Evolutionary conservation across 1,140 invertebrate species (phyloP), one percentile per base, ranked within the genome.

Genomic region (Euwallacea similis): DNA sequence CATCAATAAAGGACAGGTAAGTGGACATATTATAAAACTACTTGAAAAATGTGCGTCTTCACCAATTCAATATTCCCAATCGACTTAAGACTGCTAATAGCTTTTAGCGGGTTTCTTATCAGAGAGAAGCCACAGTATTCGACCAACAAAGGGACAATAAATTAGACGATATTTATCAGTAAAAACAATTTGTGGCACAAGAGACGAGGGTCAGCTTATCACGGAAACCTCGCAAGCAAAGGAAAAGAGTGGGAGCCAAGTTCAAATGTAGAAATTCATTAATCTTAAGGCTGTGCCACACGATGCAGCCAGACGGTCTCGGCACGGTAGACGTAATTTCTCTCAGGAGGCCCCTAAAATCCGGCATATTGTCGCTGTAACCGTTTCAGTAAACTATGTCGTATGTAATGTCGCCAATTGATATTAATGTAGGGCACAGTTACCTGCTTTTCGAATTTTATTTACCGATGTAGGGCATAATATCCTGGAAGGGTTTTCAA

Each of bases 1-100:
- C 82, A 79, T 85, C 74, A 90, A 91, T 81, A 81, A 85, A 76
- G 91, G 91, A 85, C 88, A 92, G 89, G 91, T 93, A 79, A 85
- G 85, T 3, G n/a, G 4, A 33, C 1, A 33, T 33, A 2, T 33
- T 4, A 4, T 50, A 11, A 11, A 50, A 6, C 13, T 50, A 50
- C 6, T 50, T 50, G 46, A 50, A 50, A 11, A 50, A 2, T 2
- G 1, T 6, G 46, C 46, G 13, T 6, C 46, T 13, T 2, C 13
- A 6, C 15, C 13, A 21, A 58, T 15, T 58, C 55, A 58, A 58
- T 58, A 58, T 58, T 15, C 55, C 10, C 55, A 58, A 15, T 58
- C 55, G 21, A n/a, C 13, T 7, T 58, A 58, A 58, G 55, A n/a
- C 16, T 11, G 10, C 61, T 63, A 63, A 63, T 63, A 46, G 43